Base-by-base conservation (phyloP, 1,140 invertebrate genomes). In the Lethocerus indicus region DNA sequence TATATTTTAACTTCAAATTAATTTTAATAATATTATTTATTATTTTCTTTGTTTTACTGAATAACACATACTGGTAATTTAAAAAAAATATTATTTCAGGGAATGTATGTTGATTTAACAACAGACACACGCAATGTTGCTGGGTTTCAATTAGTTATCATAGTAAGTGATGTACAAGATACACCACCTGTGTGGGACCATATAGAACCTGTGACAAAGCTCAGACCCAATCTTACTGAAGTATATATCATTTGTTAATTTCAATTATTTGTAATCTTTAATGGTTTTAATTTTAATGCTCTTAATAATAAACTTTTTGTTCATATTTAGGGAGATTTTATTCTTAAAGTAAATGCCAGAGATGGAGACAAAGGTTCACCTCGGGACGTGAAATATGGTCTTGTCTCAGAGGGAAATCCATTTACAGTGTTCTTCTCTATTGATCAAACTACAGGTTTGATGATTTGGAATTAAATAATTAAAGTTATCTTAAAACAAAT, bases 321-420 rank as follows among this genome's bases (percentile, higher is more conserved):
- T 32, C 27, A 18, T 40, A 21, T 23, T 60, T 53, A 81, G 78
- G 78, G 74, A 7, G 71, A 73, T 29, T 55, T 70, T 13, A 63
- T 82, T 51, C 59, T 86, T 14, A 73, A 74, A 64, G 81, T 92
- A 1, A 74, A 76, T 53, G 87, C 87, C n/a, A 80, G 87, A 64
- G 87, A 92, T 63, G 87, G 87, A 2, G 87, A 91, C 61, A 83
- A 81, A 61, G 85, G 84, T 1, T 78, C 79, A 35, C 84, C 85
- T 2, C 71, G 86, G 37, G 76, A 81, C 56, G 77, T 90, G 35
- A 75, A 80, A 61, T 91, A 89, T 58, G 83, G 82, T 12, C 68
- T 90, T 43, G 76, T 87, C 18, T 79, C 84, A 1, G 83, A 87
- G 62, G 76, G 76, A 46, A 85, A 86, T 62, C 81, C 83, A 14